phyloP scores from a whole-genome alignment of 2,888 invertebrate species.

The Acrocera orbiculus region DNA sequence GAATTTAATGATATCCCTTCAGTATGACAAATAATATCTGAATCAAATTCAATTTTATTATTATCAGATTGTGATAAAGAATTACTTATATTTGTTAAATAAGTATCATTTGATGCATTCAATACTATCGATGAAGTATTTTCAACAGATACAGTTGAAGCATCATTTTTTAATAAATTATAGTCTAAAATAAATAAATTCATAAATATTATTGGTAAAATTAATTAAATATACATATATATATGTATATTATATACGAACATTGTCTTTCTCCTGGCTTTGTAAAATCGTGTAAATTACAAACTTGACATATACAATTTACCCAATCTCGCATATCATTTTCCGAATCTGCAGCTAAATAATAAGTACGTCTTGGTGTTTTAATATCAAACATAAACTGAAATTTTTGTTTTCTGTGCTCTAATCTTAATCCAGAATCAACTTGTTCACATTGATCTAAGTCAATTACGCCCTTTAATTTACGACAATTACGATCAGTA shows the following conservation, averaged over 20 bases:
- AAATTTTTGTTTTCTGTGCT: conserved; percentile 61
- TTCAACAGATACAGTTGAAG: too few species aligned
- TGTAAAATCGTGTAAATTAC: conserved; percentile 53
- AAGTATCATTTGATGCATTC: not conserved
- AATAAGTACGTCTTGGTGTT: conserved; percentile 77
- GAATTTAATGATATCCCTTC: conserved; percentile 10
- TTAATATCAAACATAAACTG: conserved; percentile 78
- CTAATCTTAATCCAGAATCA: conserved; percentile 71
- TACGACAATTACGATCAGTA: conserved; percentile 68
- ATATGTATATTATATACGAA: conserved; percentile 11
- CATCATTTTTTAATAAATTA: conserved; percentile 9
- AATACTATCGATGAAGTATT: too few species aligned
- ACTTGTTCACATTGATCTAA: conserved; percentile 92
- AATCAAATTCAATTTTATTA: conserved; percentile 1
- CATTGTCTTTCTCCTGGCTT: conserved; percentile 25
- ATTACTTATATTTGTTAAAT: conserved; percentile 1
- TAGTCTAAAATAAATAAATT: too few species aligned
- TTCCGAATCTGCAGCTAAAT: conserved; percentile 81
- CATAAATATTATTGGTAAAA: too few species aligned
- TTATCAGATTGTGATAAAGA: not conserved
- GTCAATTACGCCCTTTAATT: conserved; percentile 78
- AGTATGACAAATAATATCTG: conserved; percentile 7
- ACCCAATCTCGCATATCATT: conserved; percentile 93
- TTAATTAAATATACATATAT: too few species aligned
- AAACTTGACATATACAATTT: conserved; percentile 80